A percentile compares a stretch with the other conserved stretches of the same genome.
phyloP scores from a whole-genome alignment of 2,888 invertebrate species.

The Parthenolecanium corni region DNA sequence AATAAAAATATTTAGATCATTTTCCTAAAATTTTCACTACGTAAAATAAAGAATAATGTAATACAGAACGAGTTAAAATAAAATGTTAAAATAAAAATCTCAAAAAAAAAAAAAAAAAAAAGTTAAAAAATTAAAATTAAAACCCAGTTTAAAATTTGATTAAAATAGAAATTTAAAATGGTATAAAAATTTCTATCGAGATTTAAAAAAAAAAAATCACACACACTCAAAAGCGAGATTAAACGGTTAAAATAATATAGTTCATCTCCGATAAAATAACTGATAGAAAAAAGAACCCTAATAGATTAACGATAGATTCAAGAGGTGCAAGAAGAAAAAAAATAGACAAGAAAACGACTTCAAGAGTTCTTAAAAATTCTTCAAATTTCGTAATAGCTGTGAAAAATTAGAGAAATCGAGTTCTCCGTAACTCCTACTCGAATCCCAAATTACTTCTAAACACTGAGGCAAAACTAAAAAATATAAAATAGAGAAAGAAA shows the following conservation, averaged over 20 bases:
- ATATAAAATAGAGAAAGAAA: no score
- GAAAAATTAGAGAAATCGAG: no score
- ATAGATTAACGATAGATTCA: no score
- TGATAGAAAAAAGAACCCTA: background rate
- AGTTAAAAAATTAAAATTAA: conserved; percentile 25
- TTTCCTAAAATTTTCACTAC: background rate
- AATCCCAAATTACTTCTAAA: no score
- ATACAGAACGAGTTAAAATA: background rate
- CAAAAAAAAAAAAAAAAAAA: conserved; percentile 12
- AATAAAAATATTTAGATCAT: background rate
- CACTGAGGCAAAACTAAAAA: no score
- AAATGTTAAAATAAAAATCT: background rate
- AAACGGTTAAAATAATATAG: conserved; percentile 17
- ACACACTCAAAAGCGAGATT: conserved; percentile 24
- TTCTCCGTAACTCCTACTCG: no score
- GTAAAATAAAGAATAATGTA: background rate
- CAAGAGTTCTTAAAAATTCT: no score
- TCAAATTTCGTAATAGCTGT: no score
- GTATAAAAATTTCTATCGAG: conserved; percentile 10
- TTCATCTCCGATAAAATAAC: conserved; percentile 9
- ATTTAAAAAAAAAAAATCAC: conserved; percentile 21
- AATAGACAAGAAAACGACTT: no score
- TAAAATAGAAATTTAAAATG: conserved; percentile 19
- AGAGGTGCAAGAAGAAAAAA: no score
- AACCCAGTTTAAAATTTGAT: conserved; percentile 21